Percentiles rank a stretch among this genome's conserved stretches.
Conservation (phyloP, 2,113 vertebrate species). For the Thamnophis sirtalis region DNA sequence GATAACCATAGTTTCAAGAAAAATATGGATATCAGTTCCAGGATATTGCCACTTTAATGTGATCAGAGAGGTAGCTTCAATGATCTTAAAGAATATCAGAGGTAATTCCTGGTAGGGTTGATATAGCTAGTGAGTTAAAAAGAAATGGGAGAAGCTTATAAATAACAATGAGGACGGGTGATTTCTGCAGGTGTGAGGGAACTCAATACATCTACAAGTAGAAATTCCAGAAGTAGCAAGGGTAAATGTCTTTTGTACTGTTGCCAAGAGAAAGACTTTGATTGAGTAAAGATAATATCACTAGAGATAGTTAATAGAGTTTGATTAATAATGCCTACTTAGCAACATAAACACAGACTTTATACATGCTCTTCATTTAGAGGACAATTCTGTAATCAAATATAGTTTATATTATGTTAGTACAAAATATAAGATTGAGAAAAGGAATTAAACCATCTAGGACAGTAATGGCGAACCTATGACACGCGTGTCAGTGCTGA, state of each 20-base stretch:
- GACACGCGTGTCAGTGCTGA: too few relatives aligned
- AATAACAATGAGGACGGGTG: not conserved
- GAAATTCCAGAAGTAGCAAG: not conserved
- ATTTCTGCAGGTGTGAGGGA: not conserved
- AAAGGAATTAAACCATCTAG: not conserved
- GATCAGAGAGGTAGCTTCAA: not conserved
- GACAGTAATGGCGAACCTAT: too few relatives aligned
- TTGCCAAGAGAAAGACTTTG: not conserved
- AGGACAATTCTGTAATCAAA: not conserved
- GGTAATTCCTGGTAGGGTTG: not conserved
- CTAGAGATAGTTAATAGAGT: not conserved
- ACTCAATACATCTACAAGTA: not conserved
- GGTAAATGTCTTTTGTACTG: not conserved
- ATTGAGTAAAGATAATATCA: not conserved
- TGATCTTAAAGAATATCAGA: not conserved
- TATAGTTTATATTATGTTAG: not conserved
- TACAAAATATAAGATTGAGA: not conserved
- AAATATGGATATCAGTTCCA: not conserved
- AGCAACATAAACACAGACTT: not conserved
- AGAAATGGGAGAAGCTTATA: not conserved
- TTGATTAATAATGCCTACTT: not conserved
- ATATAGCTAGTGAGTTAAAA: not conserved
- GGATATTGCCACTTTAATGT: not conserved
- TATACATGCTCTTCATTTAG: not conserved
- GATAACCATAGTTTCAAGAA: not conserved